Percentiles rank a stretch among this genome's conserved stretches.
Conservation (phyloP, 2,113 vertebrate species). For the Telmatochromis sp. region DNA sequence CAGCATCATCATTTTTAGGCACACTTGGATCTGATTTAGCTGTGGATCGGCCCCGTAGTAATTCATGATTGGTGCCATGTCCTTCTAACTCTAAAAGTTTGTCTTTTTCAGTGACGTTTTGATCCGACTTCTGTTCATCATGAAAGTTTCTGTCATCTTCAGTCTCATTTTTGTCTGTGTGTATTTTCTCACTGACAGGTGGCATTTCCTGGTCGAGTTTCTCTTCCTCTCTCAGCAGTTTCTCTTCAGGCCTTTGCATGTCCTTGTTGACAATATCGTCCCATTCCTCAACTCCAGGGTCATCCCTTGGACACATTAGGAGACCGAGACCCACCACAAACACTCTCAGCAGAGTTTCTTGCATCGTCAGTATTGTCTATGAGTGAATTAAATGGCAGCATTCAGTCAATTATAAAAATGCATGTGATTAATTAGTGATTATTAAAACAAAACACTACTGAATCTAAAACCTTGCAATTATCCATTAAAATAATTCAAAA, state of each 20-base stretch:
- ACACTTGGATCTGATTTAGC: neutral
- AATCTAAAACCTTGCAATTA: neutral
- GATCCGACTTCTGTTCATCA: neutral
- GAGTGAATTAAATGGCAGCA: neutral
- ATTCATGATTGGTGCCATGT: neutral
- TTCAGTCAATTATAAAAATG: neutral
- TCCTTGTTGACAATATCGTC: neutral
- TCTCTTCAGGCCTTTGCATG: conserved; percentile 14
- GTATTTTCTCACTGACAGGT: neutral
- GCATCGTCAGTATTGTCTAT: conserved; percentile 47
- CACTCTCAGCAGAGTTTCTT: conserved; percentile 49
- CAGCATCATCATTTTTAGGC: neutral
- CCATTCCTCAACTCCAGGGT: conserved; percentile 18
- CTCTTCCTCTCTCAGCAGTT: neutral
- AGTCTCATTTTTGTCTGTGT: neutral
- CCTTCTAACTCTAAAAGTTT: neutral
- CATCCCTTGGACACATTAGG: conserved; percentile 35
- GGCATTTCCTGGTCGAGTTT: conserved; percentile 16
- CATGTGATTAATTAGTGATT: neutral
- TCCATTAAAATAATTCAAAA: neutral
- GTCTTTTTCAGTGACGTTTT: neutral
- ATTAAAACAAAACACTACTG: neutral
- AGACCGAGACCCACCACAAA: conserved; percentile 52
- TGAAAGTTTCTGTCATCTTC: neutral
- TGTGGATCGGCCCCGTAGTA: neutral